Percentiles rank a stretch among this genome's conserved stretches.
Conservation (phyloP, 2,113 vertebrate species). For the Galeopterus variegatus region DNA sequence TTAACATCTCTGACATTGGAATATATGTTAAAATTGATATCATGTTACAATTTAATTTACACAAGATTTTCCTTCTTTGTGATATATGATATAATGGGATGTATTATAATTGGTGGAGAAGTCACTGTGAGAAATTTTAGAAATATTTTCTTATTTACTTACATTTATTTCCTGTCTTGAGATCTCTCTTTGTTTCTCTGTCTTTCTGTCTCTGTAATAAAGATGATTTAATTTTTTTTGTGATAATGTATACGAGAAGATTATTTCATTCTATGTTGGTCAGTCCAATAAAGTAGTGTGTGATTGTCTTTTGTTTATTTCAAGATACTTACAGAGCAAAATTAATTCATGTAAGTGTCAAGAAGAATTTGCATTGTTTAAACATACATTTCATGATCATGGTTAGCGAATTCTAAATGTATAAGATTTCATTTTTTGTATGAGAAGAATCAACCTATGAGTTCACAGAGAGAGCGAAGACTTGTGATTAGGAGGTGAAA, state of each 20-base stretch:
- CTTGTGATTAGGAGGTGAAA: not conserved
- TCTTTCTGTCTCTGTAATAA: not conserved
- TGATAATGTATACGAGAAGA: not conserved
- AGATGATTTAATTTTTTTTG: not conserved
- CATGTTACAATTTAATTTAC: not conserved
- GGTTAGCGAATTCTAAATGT: not conserved
- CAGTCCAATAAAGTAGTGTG: not conserved
- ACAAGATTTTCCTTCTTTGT: not conserved
- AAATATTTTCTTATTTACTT: conserved; percentile 18
- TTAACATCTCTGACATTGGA: not conserved
- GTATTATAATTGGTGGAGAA: not conserved
- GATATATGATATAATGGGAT: not conserved
- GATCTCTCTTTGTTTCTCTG: not conserved
- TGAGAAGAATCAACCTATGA: not conserved
- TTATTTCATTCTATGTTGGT: not conserved
- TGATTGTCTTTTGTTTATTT: not conserved
- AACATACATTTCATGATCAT: not conserved
- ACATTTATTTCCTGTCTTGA: not conserved
- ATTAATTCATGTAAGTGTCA: not conserved
- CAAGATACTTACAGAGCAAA: not conserved
- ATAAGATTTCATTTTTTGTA: not conserved
- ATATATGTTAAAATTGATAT: too few species aligned
- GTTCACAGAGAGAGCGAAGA: not conserved
- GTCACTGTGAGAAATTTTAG: not conserved
- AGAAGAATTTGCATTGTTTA: not conserved